A percentile compares a stretch with the other conserved stretches of the same genome.
Evolutionary conservation across 1,140 invertebrate species (phyloP).

Genomic region (Dendrolimus punctatus): DNA sequence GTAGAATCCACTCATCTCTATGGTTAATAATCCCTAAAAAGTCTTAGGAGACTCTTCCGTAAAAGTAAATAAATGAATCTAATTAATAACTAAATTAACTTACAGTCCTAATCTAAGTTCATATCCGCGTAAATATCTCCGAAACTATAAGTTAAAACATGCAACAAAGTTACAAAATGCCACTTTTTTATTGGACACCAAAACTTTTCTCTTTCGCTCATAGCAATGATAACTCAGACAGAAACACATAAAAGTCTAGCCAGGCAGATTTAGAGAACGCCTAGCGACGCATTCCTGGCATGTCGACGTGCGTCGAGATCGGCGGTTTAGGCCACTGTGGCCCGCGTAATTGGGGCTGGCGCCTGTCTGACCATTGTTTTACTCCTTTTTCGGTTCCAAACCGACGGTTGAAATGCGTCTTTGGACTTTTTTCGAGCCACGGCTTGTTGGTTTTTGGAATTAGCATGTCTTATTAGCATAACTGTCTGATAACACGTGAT

Average conservation of each 20-base stretch:
- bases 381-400: conserved; percentile 41
- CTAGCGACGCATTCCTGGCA: conserved; percentile 19
- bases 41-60: too few species aligned
- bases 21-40: too few species aligned
- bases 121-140: too few species aligned
- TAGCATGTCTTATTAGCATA: conserved; percentile 71
- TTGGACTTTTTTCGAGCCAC: conserved; percentile 22
- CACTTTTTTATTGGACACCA: too few species aligned
- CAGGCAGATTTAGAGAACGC: conserved; percentile 32
- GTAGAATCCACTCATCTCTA: too few species aligned
- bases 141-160: too few species aligned
- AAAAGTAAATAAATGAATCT: too few species aligned
- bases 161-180: too few species aligned
- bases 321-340: conserved; percentile 29
- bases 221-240: too few species aligned
- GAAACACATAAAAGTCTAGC: conserved; percentile 26
- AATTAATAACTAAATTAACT: too few species aligned
- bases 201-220: too few species aligned
- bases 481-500: conserved; percentile 61
- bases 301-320: conserved; percentile 11
- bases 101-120: too few species aligned
- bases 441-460: conserved; percentile 69
- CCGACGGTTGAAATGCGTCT: conserved; percentile 28
- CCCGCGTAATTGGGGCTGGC: conserved; percentile 57
- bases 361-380: conserved; percentile 47